These are phyloP conservation scores for Cariama cristata DNA, from an alignment of 2,113 vertebrate genomes.

Conservation along the genomic window DNA sequence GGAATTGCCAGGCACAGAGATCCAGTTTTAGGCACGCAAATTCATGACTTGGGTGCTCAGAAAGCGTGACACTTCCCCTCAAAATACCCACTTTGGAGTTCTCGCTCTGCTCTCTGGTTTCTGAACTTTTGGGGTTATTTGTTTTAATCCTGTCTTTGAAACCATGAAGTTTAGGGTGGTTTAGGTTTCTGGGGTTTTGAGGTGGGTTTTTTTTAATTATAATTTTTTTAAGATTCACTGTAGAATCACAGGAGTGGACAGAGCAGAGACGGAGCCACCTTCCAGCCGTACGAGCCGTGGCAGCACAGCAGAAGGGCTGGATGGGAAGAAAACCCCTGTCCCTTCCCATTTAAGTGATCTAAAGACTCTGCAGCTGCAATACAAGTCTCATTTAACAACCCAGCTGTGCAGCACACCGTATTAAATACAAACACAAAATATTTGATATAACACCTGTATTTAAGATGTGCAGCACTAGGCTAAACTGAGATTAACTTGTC, in stretches of 20 bases:
- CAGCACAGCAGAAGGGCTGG: not conserved
- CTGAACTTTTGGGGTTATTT: not conserved
- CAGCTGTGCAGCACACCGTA: not conserved
- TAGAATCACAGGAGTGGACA: not conserved
- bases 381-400: not conserved
- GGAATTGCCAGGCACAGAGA: not conserved
- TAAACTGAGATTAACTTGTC: not conserved
- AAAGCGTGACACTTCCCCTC: not conserved
- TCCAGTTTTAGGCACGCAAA: not conserved
- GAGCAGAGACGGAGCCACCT: not conserved
- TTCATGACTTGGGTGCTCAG: accelerated
- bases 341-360: not conserved
- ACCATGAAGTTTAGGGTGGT: not conserved
- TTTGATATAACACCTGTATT: not conserved
- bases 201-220: too few species aligned
- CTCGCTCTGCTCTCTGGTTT: not conserved
- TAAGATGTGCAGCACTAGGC: not conserved
- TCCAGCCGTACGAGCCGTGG: accelerated
- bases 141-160: not conserved
- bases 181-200: too few species aligned
- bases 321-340: not conserved
- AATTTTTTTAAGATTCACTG: not conserved
- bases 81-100: not conserved
- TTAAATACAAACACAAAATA: not conserved
- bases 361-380: not conserved